A percentile compares a stretch with the other conserved stretches of the same genome.
These are phyloP conservation scores for Dendropsophus ebraccatus DNA, from an alignment of 2,113 vertebrate genomes.

Conservation along the genomic window DNA sequence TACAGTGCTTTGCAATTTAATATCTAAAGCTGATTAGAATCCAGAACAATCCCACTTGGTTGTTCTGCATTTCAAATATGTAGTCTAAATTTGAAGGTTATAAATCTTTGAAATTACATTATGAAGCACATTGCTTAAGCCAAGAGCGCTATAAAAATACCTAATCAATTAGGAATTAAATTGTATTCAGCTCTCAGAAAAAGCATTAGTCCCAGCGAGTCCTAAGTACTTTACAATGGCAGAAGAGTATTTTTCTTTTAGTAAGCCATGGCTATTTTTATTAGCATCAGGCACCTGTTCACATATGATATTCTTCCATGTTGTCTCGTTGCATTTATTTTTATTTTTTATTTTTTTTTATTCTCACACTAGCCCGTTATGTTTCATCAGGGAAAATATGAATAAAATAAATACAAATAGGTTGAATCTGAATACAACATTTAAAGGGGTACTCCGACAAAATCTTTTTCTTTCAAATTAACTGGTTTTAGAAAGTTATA, in stretches of 20 bases:
- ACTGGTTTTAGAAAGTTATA: no score
- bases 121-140: constrained; percentile 50
- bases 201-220: constrained; percentile 33
- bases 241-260: no score
- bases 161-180: constrained; percentile 59
- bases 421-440: no score
- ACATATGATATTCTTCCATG: background rate
- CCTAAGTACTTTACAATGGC: constrained; percentile 30
- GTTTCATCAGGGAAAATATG: no score
- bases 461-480: no score
- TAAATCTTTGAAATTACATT: constrained; percentile 59
- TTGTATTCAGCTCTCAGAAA: constrained; percentile 54
- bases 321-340: no score
- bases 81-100: constrained; percentile 51
- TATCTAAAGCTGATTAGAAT: constrained; percentile 64
- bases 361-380: no score
- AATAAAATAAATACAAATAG: no score
- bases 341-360: no score
- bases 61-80: constrained; percentile 53
- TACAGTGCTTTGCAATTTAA: constrained; percentile 62
- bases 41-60: constrained; percentile 63
- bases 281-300: background rate
- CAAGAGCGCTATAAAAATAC: constrained; percentile 55
- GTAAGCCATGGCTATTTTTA: background rate
- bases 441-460: no score